Evolutionary conservation across 2,113 vertebrate species (phyloP).

Genomic region (Mesoclemmys tuberculata): DNA sequence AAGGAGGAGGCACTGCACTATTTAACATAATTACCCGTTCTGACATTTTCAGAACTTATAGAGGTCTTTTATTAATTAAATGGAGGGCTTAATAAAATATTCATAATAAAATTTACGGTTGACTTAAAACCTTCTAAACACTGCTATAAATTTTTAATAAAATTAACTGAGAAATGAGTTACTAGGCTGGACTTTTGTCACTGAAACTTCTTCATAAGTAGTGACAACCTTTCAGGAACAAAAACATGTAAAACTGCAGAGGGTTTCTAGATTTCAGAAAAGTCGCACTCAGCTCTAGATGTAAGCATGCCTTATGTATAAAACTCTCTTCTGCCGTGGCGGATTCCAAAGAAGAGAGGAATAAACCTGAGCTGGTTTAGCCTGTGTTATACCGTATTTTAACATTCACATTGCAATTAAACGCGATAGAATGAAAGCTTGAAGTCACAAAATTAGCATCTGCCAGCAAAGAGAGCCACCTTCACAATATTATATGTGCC

Average conservation of each 20-base stretch:
- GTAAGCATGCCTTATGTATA: background rate
- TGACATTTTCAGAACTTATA: slow-evolving; percentile 67
- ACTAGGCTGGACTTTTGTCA: slow-evolving; percentile 66
- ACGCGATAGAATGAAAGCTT: background rate
- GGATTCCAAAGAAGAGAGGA: background rate
- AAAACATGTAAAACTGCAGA: background rate
- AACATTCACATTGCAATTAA: background rate
- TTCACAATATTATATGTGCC: background rate
- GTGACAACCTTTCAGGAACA: slow-evolving; percentile 60
- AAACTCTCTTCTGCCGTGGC: background rate
- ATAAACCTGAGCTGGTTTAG: background rate
- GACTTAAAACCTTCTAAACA: slow-evolving; percentile 81
- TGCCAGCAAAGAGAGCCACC: background rate
- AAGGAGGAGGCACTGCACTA: slow-evolving; percentile 15
- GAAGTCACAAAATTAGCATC: background rate
- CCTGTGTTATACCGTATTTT: background rate
- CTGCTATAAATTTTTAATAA: slow-evolving; percentile 72
- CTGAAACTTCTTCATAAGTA: slow-evolving; percentile 14
- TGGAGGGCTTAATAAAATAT: slow-evolving; percentile 75
- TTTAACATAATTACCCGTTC: slow-evolving; percentile 59
- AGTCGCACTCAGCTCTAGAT: slow-evolving; percentile 18
- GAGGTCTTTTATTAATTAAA: slow-evolving; percentile 74
- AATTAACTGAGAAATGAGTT: slow-evolving; percentile 79
- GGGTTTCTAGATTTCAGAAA: slow-evolving; percentile 2
- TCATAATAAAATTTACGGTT: slow-evolving; percentile 77